Evolutionary conservation across 2,888 invertebrate genomes (phyloP).

Genomic region (Nysson spinosus): DNA sequence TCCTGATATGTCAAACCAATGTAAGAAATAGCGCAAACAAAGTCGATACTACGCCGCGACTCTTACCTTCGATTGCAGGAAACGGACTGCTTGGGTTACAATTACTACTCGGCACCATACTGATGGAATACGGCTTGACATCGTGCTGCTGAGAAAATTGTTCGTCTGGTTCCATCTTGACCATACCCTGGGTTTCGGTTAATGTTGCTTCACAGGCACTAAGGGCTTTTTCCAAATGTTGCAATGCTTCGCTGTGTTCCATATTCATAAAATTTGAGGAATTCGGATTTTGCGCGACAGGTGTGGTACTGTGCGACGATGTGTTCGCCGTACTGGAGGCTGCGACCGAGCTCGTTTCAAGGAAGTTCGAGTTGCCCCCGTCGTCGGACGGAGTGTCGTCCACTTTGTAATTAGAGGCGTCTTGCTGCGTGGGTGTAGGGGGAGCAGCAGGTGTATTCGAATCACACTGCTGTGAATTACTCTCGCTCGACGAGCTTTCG

Average conservation of each 20-base stretch:
- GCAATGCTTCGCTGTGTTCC: slow-evolving; percentile 75
- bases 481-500: slow-evolving; percentile 61
- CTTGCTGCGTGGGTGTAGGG: slow-evolving; percentile 58
- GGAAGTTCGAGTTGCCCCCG: slow-evolving; percentile 58
- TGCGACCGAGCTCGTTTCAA: slow-evolving; percentile 51
- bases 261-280: slow-evolving; percentile 71
- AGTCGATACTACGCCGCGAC: too few species aligned
- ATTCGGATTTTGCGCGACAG: slow-evolving; percentile 57
- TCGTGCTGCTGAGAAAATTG: slow-evolving; percentile 72
- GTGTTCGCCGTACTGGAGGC: slow-evolving; percentile 53
- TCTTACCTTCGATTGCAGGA: slow-evolving; percentile 74
- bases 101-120: slow-evolving; percentile 71
- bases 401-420: slow-evolving; percentile 52
- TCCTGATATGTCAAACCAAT: too few species aligned
- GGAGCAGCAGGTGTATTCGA: slow-evolving; percentile 58
- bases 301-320: slow-evolving; percentile 48
- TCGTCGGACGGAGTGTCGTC: slow-evolving; percentile 63
- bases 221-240: slow-evolving; percentile 74
- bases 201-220: slow-evolving; percentile 75
- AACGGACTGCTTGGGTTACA: slow-evolving; percentile 74
- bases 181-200: slow-evolving; percentile 74
- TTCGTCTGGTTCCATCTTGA: slow-evolving; percentile 76
- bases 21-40: too few species aligned
- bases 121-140: slow-evolving; percentile 74
- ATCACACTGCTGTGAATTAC: slow-evolving; percentile 54